Evolutionary conservation across 2,888 invertebrate species (phyloP), one percentile per base, ranked within the genome.

Genomic region (Drosophila multiciliata): DNA sequence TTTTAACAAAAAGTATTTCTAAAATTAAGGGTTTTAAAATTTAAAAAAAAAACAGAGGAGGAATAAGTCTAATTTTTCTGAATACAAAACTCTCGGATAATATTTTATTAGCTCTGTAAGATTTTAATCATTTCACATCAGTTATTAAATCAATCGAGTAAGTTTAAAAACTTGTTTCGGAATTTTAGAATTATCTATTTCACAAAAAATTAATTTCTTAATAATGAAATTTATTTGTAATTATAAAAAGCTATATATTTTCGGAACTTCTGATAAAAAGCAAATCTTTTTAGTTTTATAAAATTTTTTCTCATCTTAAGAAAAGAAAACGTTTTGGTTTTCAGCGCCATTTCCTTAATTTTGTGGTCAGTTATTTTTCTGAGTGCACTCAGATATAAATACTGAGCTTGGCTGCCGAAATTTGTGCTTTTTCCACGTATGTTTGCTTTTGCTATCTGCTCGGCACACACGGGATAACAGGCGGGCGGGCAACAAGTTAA

Each of bases 401-500:
- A 17, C 23, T 23, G 33, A 45, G 20, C 7, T 45, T 45, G 45
- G 1, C 45, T 38, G 40, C 12, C 64, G 45, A 66, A 79, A 66
- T 20, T 57, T 40, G 57, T 38, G 40, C 40, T 57, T 57, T 57
- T 57, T 26, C 20, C 57, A 29, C 40, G 29, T 29, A 8, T 57
- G 40, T 32, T 57, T 57, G 57, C 40, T 5, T 15, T 42, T 57
- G 29, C 20, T 57, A 40, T 57, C 29, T 7, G 40, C 29, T 20
- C n/a, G 38, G 9, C 15, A 29, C 12, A 40, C 40, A 57, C 45
- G 45, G 57, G 40, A 55, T 55, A 55, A 40, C 17, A 55, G 32
- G 53, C 36, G 29, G 53, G 53, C 61, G 26, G 70, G 61, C 80
- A 83, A 76, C 80, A 81, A 81, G 81, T 83, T 60, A 58, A 11